Conservation (phyloP, 2,113 vertebrate genomes). For the Eulacestoma nigropectus region DNA sequence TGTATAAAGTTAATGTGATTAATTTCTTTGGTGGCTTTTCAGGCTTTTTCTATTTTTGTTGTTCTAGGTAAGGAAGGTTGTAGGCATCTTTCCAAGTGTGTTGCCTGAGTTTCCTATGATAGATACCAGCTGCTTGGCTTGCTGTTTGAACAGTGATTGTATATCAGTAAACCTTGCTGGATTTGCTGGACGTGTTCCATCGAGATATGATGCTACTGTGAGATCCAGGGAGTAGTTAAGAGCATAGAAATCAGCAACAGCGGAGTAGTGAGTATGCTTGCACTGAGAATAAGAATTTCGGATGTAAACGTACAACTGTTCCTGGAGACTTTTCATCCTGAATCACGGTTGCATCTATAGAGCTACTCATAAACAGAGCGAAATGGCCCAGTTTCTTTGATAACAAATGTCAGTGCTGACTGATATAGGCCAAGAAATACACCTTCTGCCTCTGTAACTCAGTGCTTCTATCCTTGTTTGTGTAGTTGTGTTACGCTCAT, state of each 20-base stretch:
- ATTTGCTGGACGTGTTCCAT: not conserved
- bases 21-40: not conserved
- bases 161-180: not conserved
- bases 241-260: not conserved
- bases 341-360: not conserved
- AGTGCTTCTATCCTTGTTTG: not conserved
- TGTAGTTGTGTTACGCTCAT: not conserved
- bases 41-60: not conserved
- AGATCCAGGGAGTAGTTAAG: not conserved
- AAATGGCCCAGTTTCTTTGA: slow-evolving; percentile 5
- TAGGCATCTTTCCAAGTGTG: not conserved
- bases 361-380: not conserved
- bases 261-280: not conserved
- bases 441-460: not conserved
- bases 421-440: slow-evolving; percentile 18
- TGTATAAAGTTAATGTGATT: not conserved
- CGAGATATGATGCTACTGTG: not conserved
- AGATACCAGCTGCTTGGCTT: not conserved
- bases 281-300: not conserved
- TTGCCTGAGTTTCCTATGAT: not conserved
- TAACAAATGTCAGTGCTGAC: slow-evolving; percentile 1
- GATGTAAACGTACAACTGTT: not conserved
- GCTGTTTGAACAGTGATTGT: not conserved
- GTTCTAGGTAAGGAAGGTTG: not conserved
- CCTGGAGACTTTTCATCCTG: not conserved